Evolutionary conservation across 2,113 vertebrate species (phyloP).

Genomic region (Grallaria varia): DNA sequence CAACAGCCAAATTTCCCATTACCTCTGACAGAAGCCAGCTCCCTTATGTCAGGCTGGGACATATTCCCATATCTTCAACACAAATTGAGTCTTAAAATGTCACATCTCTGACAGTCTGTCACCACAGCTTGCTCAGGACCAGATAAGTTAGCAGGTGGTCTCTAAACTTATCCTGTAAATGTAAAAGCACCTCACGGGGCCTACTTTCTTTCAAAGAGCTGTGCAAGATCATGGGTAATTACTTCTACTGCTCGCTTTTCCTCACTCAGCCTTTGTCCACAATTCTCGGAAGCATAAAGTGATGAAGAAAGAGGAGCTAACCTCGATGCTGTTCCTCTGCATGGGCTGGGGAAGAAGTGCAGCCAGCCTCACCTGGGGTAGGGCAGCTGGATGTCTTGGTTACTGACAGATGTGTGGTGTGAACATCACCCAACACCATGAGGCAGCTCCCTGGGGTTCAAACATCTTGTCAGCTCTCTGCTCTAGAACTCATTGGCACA

Average conservation of each 20-base stretch:
- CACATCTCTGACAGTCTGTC: not conserved
- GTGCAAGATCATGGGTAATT: not conserved
- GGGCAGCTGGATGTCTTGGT: not conserved
- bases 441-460: not conserved
- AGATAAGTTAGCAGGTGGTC: not conserved
- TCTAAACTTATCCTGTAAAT: not conserved
- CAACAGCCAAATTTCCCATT: not conserved
- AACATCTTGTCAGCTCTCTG: not conserved
- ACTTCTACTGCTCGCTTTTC: not conserved
- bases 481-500: not conserved
- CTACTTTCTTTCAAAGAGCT: not conserved
- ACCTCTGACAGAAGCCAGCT: not conserved
- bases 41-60: not conserved
- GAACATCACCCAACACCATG: not conserved
- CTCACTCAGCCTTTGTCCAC: not conserved
- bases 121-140: not conserved
- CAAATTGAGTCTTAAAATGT: not conserved
- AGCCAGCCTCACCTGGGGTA: not conserved
- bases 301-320: not conserved
- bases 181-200: not conserved
- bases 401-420: not conserved
- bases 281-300: not conserved
- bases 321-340: not conserved
- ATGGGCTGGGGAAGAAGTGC: not conserved
- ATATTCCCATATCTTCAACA: not conserved